Percentiles rank a stretch among this genome's conserved stretches.
These are phyloP conservation scores for Tyrophagus putrescentiae DNA, from an alignment of 1,140 invertebrate genomes.

Conservation along the genomic window DNA sequence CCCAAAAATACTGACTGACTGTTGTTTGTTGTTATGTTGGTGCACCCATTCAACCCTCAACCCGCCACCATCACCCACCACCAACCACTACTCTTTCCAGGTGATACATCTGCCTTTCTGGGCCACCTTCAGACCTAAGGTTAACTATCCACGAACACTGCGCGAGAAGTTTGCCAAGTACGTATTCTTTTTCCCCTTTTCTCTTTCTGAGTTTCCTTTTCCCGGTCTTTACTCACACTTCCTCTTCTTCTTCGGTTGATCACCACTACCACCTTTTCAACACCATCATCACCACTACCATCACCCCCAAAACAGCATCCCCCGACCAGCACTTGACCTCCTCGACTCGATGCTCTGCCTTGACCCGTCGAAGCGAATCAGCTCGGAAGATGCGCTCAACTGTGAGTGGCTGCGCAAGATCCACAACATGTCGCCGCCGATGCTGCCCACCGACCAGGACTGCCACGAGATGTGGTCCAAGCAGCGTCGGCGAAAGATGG, in stretches of 20 bases:
- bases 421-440: constrained; percentile 47
- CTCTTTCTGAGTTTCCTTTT: constrained; percentile 13
- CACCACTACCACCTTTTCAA: not conserved
- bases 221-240: not conserved
- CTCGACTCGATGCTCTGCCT: constrained; percentile 92
- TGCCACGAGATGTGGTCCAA: constrained; percentile 99
- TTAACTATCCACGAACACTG: constrained; percentile 66
- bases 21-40: too few species aligned
- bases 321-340: constrained; percentile 68
- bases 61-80: too few species aligned
- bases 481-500: constrained; percentile 59
- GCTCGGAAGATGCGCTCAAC: constrained; percentile 81
- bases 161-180: constrained; percentile 76
- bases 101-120: constrained; percentile 87
- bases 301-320: constrained; percentile 46
- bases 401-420: constrained; percentile 76
- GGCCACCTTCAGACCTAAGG: constrained; percentile 80
- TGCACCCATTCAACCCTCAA: too few species aligned
- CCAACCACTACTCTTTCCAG: constrained; percentile 31
- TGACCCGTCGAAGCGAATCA: constrained; percentile 82
- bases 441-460: constrained; percentile 82
- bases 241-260: constrained; percentile 23
- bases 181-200: constrained; percentile 24
- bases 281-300: not conserved
- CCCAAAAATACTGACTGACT: too few species aligned